Conservation (phyloP, 2,113 vertebrate species). For the Podocnemis expansa region DNA sequence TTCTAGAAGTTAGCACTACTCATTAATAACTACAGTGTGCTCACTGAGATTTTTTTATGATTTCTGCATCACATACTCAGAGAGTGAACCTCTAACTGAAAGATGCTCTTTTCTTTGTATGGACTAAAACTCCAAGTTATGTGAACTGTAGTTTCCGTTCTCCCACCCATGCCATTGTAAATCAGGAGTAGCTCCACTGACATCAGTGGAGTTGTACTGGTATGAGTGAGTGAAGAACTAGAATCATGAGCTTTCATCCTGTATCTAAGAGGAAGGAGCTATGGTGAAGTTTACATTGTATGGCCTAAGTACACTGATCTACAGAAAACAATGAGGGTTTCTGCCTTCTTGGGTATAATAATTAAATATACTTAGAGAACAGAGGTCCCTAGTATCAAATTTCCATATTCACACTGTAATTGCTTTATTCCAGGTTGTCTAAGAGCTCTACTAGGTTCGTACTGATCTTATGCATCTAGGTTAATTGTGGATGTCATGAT, state of each 20-base stretch:
- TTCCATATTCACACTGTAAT: neutral
- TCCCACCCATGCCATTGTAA: neutral
- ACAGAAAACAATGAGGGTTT: neutral
- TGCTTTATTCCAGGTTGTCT: neutral
- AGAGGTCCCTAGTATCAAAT: neutral
- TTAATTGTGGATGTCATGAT: neutral
- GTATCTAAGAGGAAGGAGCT: neutral
- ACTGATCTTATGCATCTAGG: neutral
- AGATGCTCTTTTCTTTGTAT: neutral
- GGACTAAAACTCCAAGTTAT: neutral
- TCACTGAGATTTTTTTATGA: neutral
- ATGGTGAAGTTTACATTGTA: neutral
- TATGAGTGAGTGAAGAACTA: neutral
- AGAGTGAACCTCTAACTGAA: neutral
- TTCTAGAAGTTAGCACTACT: neutral
- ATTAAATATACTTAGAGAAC: neutral
- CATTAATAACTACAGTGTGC: neutral
- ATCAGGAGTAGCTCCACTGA: neutral
- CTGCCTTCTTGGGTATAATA: neutral
- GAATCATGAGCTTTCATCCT: neutral
- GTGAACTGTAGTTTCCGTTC: accelerated
- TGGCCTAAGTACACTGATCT: neutral
- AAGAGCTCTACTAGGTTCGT: neutral
- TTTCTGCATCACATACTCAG: neutral
- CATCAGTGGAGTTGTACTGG: neutral